Conservation (phyloP, 2,888 invertebrate species). For the Stictocephala bisonia region DNA sequence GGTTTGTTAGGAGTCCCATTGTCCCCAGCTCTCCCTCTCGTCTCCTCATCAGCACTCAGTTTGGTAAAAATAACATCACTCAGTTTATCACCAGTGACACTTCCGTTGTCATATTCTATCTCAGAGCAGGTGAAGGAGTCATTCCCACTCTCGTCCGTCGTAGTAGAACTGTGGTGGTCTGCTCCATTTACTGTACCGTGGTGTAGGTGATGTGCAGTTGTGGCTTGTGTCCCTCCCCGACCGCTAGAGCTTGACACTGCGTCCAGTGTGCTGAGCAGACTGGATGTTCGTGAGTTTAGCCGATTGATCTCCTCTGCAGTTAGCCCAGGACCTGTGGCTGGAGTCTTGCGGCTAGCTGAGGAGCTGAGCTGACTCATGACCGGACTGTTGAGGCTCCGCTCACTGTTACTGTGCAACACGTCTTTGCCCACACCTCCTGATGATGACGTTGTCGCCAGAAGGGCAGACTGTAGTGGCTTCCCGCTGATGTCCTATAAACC, state of each 20-base stretch:
- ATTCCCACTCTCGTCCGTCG: slow-evolving; percentile 93
- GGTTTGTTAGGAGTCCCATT: slow-evolving; percentile 65
- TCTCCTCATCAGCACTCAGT: slow-evolving; percentile 67
- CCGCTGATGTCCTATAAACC: slow-evolving; percentile 91
- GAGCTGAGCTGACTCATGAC: slow-evolving; percentile 92
- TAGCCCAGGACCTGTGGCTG: slow-evolving; percentile 75
- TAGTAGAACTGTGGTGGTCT: slow-evolving; percentile 73
- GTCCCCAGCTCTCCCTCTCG: slow-evolving; percentile 47
- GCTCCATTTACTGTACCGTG: slow-evolving; percentile 70
- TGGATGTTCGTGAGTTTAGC: slow-evolving; percentile 82
- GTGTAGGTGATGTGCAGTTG: slow-evolving; percentile 70
- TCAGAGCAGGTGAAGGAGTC: slow-evolving; percentile 98
- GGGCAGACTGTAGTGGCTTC: slow-evolving; percentile 88
- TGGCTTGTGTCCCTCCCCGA: slow-evolving; percentile 55
- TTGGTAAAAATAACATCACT: slow-evolving; percentile 72
- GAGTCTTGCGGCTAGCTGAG: slow-evolving; percentile 81
- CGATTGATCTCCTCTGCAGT: slow-evolving; percentile 92
- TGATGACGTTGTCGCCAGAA: slow-evolving; percentile 89
- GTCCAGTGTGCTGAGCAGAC: slow-evolving; percentile 86
- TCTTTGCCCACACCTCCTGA: slow-evolving; percentile 90
- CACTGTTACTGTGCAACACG: slow-evolving; percentile 90
- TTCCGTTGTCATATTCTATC: slow-evolving; percentile 95
- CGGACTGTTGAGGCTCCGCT: slow-evolving; percentile 90
- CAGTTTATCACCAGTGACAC: slow-evolving; percentile 82
- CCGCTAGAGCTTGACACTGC: slow-evolving; percentile 87